These are phyloP conservation scores for Himalopsyche kuldschensis DNA, from an alignment of 2,888 invertebrate species.

Conservation along the genomic window DNA sequence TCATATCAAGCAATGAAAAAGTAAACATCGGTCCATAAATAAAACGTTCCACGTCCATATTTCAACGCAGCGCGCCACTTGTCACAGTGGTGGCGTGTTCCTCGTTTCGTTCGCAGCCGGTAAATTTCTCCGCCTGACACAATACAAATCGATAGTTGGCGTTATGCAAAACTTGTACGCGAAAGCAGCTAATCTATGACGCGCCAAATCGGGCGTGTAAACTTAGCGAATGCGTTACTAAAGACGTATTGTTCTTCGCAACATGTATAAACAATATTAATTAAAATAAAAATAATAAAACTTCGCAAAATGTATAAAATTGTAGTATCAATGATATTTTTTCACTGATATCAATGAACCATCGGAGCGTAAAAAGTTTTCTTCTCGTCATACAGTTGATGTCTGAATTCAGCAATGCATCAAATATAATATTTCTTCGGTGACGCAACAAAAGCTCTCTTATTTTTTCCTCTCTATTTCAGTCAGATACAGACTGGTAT, in stretches of 20 bases:
- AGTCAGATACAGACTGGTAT: conserved; percentile 18
- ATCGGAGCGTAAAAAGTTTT: background rate
- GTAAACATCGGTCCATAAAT: background rate
- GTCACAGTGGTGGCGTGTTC: background rate
- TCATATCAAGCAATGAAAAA: background rate
- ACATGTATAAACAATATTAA: no score
- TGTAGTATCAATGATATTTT: no score
- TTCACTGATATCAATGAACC: background rate
- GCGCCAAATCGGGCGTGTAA: background rate
- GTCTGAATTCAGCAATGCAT: background rate
- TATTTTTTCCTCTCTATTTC: background rate
- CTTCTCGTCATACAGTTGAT: background rate
- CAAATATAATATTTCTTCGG: background rate
- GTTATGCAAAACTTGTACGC: background rate
- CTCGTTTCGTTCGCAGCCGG: background rate
- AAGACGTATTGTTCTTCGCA: background rate
- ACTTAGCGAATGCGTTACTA: background rate
- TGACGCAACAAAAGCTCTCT: background rate
- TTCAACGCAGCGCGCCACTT: background rate
- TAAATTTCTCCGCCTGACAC: background rate
- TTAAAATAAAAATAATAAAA: no score
- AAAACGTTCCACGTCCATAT: background rate
- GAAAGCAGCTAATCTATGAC: background rate
- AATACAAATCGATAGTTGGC: background rate
- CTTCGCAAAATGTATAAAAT: no score